phyloP scores from a whole-genome alignment of 2,888 invertebrate species.

The Cyrtodaria siliqua region DNA sequence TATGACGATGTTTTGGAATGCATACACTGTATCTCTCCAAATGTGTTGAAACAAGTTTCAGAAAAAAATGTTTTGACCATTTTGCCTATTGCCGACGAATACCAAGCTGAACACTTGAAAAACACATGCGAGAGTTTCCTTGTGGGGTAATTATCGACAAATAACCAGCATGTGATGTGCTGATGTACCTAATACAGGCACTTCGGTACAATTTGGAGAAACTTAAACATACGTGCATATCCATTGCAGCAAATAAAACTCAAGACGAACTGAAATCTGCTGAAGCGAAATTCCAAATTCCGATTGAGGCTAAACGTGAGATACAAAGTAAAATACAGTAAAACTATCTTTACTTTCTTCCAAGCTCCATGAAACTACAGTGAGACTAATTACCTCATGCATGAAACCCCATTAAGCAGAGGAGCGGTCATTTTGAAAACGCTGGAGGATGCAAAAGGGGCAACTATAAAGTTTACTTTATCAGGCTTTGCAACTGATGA shows the following conservation, averaged over 20 bases:
- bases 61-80: no score
- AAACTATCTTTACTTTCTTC: no score
- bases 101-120: background rate
- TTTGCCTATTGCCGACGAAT: background rate
- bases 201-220: background rate
- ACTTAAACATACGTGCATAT: background rate
- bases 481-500: no score
- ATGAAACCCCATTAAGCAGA: no score
- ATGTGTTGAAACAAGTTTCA: background rate
- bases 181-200: background rate
- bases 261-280: background rate
- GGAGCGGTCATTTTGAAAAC: no score
- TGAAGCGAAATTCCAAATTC: no score
- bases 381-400: no score
- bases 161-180: background rate
- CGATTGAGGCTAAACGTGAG: no score
- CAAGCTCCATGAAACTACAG: no score
- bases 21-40: slow-evolving; percentile 84
- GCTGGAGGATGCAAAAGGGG: no score
- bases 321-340: no score
- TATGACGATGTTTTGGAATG: slow-evolving; percentile 82
- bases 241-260: background rate
- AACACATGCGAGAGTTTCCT: background rate
- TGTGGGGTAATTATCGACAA: background rate
- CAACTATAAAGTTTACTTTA: no score